These are phyloP conservation scores for Uloborus plumipes DNA, from an alignment of 2,888 invertebrate genomes.

Conservation along the genomic window DNA sequence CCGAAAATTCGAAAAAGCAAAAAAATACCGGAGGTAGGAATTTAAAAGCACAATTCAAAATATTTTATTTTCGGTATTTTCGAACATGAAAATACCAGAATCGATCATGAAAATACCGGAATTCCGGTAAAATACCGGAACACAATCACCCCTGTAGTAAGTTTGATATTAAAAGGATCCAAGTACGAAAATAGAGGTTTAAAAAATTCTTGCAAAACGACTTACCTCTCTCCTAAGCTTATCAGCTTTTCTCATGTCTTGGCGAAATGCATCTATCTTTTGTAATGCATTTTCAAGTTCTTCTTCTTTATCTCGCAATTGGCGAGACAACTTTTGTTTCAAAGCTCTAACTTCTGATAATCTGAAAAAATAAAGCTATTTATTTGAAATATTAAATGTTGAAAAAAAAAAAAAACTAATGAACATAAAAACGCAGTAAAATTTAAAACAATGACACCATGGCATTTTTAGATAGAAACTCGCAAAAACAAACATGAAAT, in stretches of 20 bases:
- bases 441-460: not conserved
- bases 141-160: too few relatives aligned
- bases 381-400: not conserved
- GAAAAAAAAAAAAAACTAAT: not conserved
- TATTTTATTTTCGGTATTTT: too few relatives aligned
- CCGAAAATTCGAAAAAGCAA: too few relatives aligned
- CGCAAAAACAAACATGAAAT: too few relatives aligned
- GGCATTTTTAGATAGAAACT: not conserved
- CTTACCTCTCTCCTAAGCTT: slow-evolving; percentile 83
- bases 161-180: too few relatives aligned
- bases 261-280: slow-evolving; percentile 89
- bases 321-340: slow-evolving; percentile 92
- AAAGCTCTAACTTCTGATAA: slow-evolving; percentile 89
- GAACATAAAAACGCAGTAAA: not conserved
- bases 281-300: slow-evolving; percentile 95
- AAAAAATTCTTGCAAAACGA: not conserved
- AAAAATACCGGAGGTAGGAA: too few relatives aligned
- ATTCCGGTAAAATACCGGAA: too few relatives aligned
- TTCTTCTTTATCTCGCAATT: slow-evolving; percentile 95
- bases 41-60: too few relatives aligned
- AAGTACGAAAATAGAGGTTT: too few relatives aligned
- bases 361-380: slow-evolving; percentile 72
- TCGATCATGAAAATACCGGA: too few relatives aligned
- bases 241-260: slow-evolving; percentile 90
- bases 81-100: too few relatives aligned